A percentile compares a stretch with the other conserved stretches of the same genome.
Evolutionary conservation across 2,888 invertebrate genomes (phyloP).

Genomic region (Aphodius sticticus): DNA sequence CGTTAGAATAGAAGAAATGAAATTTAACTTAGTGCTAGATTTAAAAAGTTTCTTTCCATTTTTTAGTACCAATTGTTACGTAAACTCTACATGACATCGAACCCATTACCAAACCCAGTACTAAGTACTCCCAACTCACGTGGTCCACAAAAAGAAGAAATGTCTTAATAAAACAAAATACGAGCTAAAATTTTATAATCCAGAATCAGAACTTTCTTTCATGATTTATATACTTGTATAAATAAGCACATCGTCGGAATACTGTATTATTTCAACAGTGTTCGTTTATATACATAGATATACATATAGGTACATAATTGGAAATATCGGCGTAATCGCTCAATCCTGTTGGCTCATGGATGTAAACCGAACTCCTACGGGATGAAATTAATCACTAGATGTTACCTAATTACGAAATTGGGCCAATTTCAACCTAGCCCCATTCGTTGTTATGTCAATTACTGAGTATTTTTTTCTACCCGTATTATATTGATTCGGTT

Average conservation of each 20-base stretch:
- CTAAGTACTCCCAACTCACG: too few species aligned
- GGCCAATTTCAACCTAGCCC: background rate
- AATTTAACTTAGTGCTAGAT: too few species aligned
- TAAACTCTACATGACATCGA: too few species aligned
- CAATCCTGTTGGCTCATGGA: background rate
- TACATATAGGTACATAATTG: background rate
- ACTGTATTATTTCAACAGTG: background rate
- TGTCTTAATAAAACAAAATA: background rate
- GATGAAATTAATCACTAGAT: background rate
- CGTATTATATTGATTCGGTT: background rate
- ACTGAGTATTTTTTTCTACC: background rate
- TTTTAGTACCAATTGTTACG: too few species aligned
- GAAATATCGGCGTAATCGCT: background rate
- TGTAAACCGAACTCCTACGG: background rate
- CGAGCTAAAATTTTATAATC: background rate
- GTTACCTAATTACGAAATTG: background rate
- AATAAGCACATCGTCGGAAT: background rate
- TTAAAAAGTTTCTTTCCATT: too few species aligned
- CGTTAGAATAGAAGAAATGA: too few species aligned
- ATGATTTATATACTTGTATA: background rate
- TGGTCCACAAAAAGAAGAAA: too few species aligned
- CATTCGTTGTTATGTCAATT: slow-evolving; percentile 4
- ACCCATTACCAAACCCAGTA: too few species aligned
- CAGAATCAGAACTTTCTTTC: background rate
- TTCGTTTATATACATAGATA: background rate